Evolutionary conservation across 2,797 vertebrate species (phyloP).

Genomic region (Myoxocephalus aenaeus): DNA sequence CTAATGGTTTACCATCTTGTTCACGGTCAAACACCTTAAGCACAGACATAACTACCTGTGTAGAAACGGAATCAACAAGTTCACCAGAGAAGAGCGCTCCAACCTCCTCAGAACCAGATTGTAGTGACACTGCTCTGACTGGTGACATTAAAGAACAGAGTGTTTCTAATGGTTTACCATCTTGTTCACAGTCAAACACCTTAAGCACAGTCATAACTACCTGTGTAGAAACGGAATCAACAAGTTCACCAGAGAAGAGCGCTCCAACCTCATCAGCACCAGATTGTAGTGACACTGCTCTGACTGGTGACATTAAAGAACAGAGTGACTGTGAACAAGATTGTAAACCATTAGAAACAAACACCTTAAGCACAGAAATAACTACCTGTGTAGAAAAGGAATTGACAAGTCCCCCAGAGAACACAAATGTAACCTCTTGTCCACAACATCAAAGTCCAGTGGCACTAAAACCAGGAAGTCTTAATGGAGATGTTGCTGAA

Average conservation of each 20-base stretch:
- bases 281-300: too few species aligned
- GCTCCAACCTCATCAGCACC: too few species aligned
- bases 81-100: constrained; percentile 21
- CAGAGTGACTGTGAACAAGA: too few species aligned
- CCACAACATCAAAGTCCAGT: constrained; percentile 20
- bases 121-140: not conserved
- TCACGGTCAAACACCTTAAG: constrained; percentile 10
- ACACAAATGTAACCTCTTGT: constrained; percentile 9
- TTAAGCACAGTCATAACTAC: constrained; percentile 6
- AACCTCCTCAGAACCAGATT: not conserved
- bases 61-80: constrained; percentile 40
- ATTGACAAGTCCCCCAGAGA: constrained; percentile 23
- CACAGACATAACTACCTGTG: constrained; percentile 2
- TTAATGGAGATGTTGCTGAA: constrained; percentile 46
- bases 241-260: constrained; percentile 34
- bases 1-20: not conserved
- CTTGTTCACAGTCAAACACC: not conserved
- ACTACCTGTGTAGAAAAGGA: constrained; percentile 34
- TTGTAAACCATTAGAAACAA: too few species aligned
- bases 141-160: not conserved
- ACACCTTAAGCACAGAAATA: not conserved
- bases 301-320: too few species aligned
- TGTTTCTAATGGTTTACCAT: constrained; percentile 1
- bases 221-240: constrained; percentile 36
- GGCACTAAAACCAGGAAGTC: constrained; percentile 18